phyloP scores from a whole-genome alignment of 2,888 invertebrate genomes.

The Ischnus inquisitorius region DNA sequence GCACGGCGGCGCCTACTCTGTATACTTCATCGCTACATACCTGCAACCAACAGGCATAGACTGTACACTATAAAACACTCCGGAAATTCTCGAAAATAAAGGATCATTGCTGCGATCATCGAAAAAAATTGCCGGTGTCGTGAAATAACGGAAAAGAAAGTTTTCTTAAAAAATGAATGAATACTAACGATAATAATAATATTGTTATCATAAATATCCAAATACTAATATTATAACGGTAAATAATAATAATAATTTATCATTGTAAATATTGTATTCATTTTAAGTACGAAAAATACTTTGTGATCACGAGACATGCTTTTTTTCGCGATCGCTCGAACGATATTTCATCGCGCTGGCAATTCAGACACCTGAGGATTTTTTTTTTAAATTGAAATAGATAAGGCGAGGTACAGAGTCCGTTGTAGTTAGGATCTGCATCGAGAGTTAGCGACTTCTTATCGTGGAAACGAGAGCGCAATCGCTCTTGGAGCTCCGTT shows the following conservation, averaged over 20 bases:
- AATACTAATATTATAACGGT: too few relatives aligned
- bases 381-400: not conserved
- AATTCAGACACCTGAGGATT: not conserved
- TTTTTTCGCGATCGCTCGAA: too few relatives aligned
- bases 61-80: not conserved
- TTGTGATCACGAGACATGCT: too few relatives aligned
- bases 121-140: not conserved
- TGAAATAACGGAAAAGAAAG: not conserved
- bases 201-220: too few relatives aligned
- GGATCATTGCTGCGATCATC: slow-evolving; percentile 29
- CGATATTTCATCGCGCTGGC: not conserved
- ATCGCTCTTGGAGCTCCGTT: slow-evolving; percentile 30
- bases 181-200: too few relatives aligned
- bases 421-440: slow-evolving; percentile 13
- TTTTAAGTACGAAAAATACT: too few relatives aligned
- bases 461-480: slow-evolving; percentile 46
- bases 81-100: slow-evolving; percentile 27
- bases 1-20: slow-evolving; percentile 80
- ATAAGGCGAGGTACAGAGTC: slow-evolving; percentile 10
- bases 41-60: slow-evolving; percentile 65
- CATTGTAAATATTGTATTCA: too few relatives aligned
- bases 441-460: slow-evolving; percentile 13
- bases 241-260: too few relatives aligned
- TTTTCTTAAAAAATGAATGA: too few relatives aligned
- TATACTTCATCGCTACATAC: slow-evolving; percentile 70